Evolutionary conservation across 2,797 vertebrate species (phyloP), one percentile per base, ranked within the genome.

Genomic region (Ctenopoma multispine): DNA sequence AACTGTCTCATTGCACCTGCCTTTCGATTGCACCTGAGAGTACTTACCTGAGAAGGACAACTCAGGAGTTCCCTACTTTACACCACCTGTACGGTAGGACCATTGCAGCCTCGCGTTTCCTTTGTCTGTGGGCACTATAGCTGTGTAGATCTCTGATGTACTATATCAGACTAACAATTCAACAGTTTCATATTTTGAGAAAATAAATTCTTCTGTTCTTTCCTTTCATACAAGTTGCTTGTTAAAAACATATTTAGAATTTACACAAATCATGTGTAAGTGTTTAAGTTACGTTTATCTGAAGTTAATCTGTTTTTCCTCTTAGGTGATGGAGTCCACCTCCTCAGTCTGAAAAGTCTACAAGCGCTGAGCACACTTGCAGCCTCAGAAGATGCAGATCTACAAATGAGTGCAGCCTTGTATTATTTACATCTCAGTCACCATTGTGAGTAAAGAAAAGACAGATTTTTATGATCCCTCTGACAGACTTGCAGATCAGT

Each of bases 341-440:
- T 87, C 0, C 79, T 93, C 62, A 87, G 68, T 75, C 90, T 80
- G 4, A 86, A 90, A 31, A 51, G 84, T 61, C 82, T 95, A 7
- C 89, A 90, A 53, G 79, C 89, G 18, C 81, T 96, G 84, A 92
- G 58, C 65, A 93, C 88, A 47, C 90, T 95, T 68, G 85, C 95
- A 49, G 84, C 89, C 77, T 95, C 95, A 65, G 93, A 95, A 81
- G 88, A 92, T 47, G 9, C 64, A 9, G 87, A 91, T 55, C 88
- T 95, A 29, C 95, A 96, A 69, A 91, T 91, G 78, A 91, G 92
- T 5, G 93, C 95, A 80, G 92, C 94, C 11, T 74, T 93, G 29
- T 93, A 90, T 80, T 95, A 94, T 58, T 79, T 95, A 79, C 92
- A 95, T 12, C 85, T 95, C 81, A 95, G 94, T 79, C 93, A 94